Evolutionary conservation across 2,888 invertebrate genomes (phyloP).

Genomic region (Sminthurides aquaticus): DNA sequence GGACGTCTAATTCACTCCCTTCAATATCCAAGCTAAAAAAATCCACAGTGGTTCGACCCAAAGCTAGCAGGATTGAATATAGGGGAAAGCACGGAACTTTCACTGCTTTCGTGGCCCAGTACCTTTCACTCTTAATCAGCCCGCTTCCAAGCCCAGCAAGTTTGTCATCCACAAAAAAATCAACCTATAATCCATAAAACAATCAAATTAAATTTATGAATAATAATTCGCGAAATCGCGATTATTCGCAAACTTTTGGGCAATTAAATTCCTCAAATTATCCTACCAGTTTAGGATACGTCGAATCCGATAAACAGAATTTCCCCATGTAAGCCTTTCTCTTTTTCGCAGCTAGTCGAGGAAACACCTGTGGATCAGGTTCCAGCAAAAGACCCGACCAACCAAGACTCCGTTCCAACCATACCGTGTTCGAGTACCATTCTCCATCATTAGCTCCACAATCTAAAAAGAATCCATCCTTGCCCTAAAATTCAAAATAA

Average conservation of each 20-base stretch:
- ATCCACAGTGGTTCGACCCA: slow-evolving; percentile 2
- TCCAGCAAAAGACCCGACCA: slow-evolving; percentile 8
- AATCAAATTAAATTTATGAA: neutral
- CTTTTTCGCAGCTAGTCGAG: neutral
- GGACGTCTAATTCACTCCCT: slow-evolving; percentile 9
- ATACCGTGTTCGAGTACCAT: slow-evolving; percentile 9
- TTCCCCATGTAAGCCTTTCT: neutral
- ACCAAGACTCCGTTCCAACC: slow-evolving; percentile 5
- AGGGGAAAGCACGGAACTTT: slow-evolving; percentile 3
- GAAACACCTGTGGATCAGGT: neutral
- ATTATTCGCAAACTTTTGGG: too few species aligned
- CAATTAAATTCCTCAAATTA: too few species aligned
- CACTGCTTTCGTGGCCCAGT: slow-evolving; percentile 4
- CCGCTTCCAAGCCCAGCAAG: slow-evolving; percentile 15
- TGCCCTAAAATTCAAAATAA: too few species aligned
- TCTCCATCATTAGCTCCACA: slow-evolving; percentile 14
- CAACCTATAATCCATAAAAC: neutral
- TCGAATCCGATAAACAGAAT: neutral
- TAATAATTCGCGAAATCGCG: neutral
- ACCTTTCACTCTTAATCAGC: slow-evolving; percentile 12
- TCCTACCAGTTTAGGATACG: neutral
- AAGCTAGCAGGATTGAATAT: slow-evolving; percentile 8
- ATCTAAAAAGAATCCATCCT: neutral
- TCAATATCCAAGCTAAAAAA: slow-evolving; percentile 15
- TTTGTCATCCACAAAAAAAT: slow-evolving; percentile 5